phyloP scores from a whole-genome alignment of 1,140 invertebrate genomes.

The Eupristina koningsbergeri region DNA sequence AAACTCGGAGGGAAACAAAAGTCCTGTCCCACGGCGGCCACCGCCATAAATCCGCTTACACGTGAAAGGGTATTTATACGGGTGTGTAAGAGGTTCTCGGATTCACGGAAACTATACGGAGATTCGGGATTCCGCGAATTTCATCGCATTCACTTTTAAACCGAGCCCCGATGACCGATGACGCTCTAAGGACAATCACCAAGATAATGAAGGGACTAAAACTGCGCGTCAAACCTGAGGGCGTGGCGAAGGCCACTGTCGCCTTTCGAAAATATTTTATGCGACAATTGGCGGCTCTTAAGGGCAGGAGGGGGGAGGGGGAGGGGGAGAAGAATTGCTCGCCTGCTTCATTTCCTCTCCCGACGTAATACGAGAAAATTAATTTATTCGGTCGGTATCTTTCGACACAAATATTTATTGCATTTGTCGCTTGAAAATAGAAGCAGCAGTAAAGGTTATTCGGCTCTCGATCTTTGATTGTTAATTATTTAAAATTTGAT shows the following conservation, averaged over 20 bases:
- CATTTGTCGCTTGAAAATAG: no score
- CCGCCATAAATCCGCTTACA: slow-evolving; percentile 45
- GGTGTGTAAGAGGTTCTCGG: slow-evolving; percentile 14
- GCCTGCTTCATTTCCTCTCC: no score
- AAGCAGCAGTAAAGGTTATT: no score
- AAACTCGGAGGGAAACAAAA: slow-evolving; percentile 40
- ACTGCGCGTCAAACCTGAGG: background rate
- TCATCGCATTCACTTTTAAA: background rate
- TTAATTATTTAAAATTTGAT: background rate
- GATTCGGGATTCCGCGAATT: slow-evolving; percentile 21
- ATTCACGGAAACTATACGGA: slow-evolving; percentile 36
- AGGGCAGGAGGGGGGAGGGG: no score
- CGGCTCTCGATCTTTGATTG: background rate
- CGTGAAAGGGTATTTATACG: slow-evolving; percentile 39
- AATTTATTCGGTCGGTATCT: background rate
- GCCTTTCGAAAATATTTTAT: no score
- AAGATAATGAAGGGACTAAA: background rate
- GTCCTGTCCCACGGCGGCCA: slow-evolving; percentile 52
- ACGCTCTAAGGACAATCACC: background rate
- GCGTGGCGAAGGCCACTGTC: no score
- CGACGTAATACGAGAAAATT: background rate
- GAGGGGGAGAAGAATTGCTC: no score
- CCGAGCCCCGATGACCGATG: background rate
- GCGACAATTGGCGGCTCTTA: no score
- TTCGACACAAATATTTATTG: background rate